A percentile compares a stretch with the other conserved stretches of the same genome.
Conservation (phyloP, 2,113 vertebrate species). For the Onychostoma macrolepis region DNA sequence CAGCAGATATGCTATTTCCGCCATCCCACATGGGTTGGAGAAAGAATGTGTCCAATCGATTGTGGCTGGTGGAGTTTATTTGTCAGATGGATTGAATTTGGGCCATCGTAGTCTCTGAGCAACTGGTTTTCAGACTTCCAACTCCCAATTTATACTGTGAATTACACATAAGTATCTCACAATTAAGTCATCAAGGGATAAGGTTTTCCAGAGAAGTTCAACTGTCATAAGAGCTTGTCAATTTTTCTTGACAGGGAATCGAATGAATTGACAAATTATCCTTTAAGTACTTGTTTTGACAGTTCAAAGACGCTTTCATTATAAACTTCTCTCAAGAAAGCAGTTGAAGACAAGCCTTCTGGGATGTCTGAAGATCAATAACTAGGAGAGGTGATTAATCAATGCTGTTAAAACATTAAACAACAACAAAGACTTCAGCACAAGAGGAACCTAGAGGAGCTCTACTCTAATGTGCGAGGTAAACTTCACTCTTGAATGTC, state of each 20-base stretch:
- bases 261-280: not conserved
- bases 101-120: not conserved
- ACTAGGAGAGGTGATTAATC: not conserved
- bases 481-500: not conserved
- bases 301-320: not conserved
- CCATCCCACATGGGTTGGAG: not conserved
- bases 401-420: not conserved
- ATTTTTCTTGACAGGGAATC: not conserved
- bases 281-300: not conserved
- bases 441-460: constrained; percentile 1
- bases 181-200: not conserved
- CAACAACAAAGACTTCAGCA: not conserved
- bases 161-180: not conserved
- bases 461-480: not conserved
- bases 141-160: not conserved
- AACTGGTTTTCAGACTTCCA: not conserved
- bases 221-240: not conserved
- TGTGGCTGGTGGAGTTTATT: not conserved
- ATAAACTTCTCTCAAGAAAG: not conserved
- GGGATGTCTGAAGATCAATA: constrained; percentile 6
- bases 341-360: constrained; percentile 5
- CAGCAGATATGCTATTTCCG: not conserved
- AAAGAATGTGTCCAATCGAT: constrained; percentile 21
- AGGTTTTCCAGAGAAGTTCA: not conserved
- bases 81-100: constrained; percentile 17